These are phyloP conservation scores for Scartelaos histophorus DNA, from an alignment of 2,113 vertebrate genomes.

Conservation along the genomic window DNA sequence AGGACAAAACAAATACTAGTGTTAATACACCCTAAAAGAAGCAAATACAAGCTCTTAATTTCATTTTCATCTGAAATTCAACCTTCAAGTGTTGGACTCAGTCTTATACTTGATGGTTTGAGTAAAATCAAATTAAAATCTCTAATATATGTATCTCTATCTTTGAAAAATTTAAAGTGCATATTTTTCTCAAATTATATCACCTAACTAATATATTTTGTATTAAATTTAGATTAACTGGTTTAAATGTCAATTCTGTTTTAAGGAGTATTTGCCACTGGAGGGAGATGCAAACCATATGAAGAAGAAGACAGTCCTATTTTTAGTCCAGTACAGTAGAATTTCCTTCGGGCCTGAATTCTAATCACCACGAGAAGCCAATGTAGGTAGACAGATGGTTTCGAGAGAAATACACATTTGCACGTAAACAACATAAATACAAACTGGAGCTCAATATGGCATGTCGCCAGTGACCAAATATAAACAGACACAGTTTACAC, in stretches of 20 bases:
- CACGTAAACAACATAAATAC: slow-evolving; percentile 27
- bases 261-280: slow-evolving; percentile 62
- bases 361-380: slow-evolving; percentile 48
- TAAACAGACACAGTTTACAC: background rate
- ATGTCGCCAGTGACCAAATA: background rate
- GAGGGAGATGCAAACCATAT: slow-evolving; percentile 64
- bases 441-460: slow-evolving; percentile 4
- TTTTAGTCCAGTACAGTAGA: slow-evolving; percentile 49
- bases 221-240: too few species aligned
- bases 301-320: slow-evolving; percentile 39
- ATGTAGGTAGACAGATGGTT: slow-evolving; percentile 55
- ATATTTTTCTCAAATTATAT: too few species aligned
- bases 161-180: too few species aligned
- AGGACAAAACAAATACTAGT: too few species aligned
- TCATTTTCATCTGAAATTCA: background rate
- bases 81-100: too few species aligned
- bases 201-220: too few species aligned
- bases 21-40: slow-evolving; percentile 11
- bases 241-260: slow-evolving; percentile 16
- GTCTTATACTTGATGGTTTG: too few species aligned
- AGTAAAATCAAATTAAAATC: too few species aligned
- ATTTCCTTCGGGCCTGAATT: slow-evolving; percentile 42
- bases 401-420: slow-evolving; percentile 38
- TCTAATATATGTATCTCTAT: too few species aligned
- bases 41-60: slow-evolving; percentile 17